These are phyloP conservation scores for Orestias chungarensis DNA, from an alignment of 2,797 vertebrate genomes.

Conservation along the genomic window DNA sequence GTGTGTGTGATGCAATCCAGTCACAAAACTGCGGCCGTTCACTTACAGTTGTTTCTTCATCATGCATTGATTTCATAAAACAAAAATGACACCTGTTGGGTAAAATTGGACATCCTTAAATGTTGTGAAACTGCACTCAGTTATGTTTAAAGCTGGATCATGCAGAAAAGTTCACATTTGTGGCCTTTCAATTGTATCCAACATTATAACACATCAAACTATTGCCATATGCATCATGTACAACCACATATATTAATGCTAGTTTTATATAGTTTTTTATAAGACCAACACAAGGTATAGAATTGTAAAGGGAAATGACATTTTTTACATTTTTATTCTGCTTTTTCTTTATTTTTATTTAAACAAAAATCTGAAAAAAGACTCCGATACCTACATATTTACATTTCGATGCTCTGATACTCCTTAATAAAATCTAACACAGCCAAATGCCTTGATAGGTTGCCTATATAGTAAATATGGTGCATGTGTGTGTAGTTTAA, in stretches of 20 bases:
- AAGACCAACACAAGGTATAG: neutral
- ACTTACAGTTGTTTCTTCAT: conserved; percentile 39
- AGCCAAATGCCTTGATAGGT: neutral
- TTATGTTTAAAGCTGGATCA: conserved; percentile 24
- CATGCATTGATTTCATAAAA: conserved; percentile 48
- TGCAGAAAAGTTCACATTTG: conserved; percentile 16
- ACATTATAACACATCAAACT: neutral
- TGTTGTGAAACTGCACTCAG: conserved; percentile 48
- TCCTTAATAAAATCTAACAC: neutral
- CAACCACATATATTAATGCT: neutral
- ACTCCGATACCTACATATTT: neutral
- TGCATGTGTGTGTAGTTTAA: neutral
- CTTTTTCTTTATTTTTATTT: too few species aligned
- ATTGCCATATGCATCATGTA: neutral
- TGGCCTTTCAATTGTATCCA: neutral
- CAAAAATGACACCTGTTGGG: conserved; percentile 56
- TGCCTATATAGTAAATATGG: neutral
- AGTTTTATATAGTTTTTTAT: neutral
- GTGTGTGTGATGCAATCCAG: conserved; percentile 34
- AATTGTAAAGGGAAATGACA: neutral
- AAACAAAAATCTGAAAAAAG: neutral
- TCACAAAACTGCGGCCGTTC: conserved; percentile 33
- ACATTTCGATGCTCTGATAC: neutral
- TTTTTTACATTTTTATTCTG: too few species aligned
- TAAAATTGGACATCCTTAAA: conserved; percentile 45